Conservation (phyloP, 2,888 invertebrate genomes). For the Lithophane leautieri region DNA sequence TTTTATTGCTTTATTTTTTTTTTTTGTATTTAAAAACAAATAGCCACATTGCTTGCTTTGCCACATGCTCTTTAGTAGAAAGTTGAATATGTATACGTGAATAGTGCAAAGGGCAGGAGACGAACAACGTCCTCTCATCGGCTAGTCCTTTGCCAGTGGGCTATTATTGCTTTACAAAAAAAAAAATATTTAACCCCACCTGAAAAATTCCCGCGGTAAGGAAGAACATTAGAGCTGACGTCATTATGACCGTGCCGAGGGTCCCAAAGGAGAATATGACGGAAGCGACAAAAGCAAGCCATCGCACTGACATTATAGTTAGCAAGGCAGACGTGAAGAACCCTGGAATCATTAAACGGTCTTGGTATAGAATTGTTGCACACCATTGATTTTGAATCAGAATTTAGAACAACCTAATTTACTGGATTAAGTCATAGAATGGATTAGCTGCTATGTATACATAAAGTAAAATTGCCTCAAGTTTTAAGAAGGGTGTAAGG, state of each 20-base stretch:
- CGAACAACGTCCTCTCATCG: not conserved
- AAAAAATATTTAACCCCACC: conserved; percentile 53
- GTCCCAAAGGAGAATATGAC: conserved; percentile 67
- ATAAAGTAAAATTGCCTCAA: not conserved
- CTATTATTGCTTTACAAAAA: not conserved
- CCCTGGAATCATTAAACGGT: conserved; percentile 69
- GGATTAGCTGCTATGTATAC: not conserved
- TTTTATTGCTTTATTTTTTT: too few relatives aligned
- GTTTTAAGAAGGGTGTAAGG: not conserved
- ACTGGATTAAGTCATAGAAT: not conserved
- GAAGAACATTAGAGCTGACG: conserved; percentile 69
- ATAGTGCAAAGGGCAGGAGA: not conserved
- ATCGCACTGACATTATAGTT: conserved; percentile 72
- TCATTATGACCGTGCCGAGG: conserved; percentile 71
- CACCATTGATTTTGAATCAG: not conserved
- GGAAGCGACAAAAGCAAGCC: conserved; percentile 70
- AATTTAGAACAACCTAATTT: not conserved
- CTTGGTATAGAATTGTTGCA: not conserved
- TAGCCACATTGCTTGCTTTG: not conserved
- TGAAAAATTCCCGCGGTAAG: conserved; percentile 74
- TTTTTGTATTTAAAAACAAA: not conserved
- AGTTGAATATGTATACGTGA: not conserved
- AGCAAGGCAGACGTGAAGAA: conserved; percentile 75
- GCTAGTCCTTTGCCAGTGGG: too few relatives aligned
- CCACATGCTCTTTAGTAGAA: not conserved